Percentiles rank a stretch among this genome's conserved stretches.
These are phyloP conservation scores for Nerophis ophidion DNA, from an alignment of 2,113 vertebrate genomes.

Conservation along the genomic window DNA sequence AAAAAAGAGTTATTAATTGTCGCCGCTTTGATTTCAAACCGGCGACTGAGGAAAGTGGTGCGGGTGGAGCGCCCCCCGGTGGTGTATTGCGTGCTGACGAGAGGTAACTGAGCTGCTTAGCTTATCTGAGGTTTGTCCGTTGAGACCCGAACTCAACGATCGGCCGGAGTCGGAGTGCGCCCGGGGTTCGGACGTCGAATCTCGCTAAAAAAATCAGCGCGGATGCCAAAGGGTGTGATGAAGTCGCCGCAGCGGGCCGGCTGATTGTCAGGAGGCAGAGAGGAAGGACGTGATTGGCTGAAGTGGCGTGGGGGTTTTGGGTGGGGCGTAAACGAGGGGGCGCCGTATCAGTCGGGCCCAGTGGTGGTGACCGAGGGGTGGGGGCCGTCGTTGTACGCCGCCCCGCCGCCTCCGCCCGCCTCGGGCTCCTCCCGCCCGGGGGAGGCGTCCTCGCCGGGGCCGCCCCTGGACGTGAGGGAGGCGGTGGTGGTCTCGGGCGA, in stretches of 20 bases:
- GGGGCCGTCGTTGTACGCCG: conserved; percentile 70
- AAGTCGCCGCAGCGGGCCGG: no score
- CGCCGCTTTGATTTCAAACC: no score
- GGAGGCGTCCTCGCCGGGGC: conserved; percentile 82
- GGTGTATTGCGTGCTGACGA: conserved; percentile 74
- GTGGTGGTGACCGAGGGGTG: conserved; percentile 94
- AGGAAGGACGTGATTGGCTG: background rate
- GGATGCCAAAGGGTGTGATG: no score
- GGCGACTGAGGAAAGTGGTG: no score
- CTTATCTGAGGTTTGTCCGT: conserved; percentile 68
- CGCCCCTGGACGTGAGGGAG: conserved; percentile 81
- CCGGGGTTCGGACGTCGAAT: background rate
- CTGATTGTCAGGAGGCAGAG: background rate
- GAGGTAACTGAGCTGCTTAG: conserved; percentile 77
- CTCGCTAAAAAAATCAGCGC: no score
- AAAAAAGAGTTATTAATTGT: no score
- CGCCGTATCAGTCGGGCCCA: conserved; percentile 81
- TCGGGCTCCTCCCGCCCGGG: conserved; percentile 83
- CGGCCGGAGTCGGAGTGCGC: background rate
- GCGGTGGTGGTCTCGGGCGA: conserved; percentile 88
- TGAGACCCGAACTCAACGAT: conserved; percentile 12
- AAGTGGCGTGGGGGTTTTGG: background rate
- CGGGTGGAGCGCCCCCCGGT: conserved; percentile 51
- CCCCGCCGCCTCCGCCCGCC: conserved; percentile 47
- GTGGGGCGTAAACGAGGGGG: background rate